Percentiles rank a stretch among this genome's conserved stretches.
phyloP scores from a whole-genome alignment of 2,797 vertebrate genomes.

The Scolopax rusticola region DNA sequence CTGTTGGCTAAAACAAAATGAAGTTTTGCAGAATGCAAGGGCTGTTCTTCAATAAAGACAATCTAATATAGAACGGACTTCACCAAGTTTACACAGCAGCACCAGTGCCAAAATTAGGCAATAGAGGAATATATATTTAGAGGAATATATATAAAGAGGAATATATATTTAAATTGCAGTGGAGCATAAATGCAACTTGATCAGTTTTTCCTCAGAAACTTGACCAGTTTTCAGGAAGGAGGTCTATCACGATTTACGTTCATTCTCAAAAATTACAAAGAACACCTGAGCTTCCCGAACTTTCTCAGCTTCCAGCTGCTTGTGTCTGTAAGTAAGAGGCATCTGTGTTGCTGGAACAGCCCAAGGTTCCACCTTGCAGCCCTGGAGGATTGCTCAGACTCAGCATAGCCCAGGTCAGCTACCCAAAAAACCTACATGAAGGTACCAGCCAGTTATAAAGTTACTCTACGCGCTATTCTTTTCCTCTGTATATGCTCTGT shows the following conservation, averaged over 20 bases:
- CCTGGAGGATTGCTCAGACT: neutral
- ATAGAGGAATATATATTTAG: neutral
- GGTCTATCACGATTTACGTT: neutral
- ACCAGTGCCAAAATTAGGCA: neutral
- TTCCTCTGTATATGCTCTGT: neutral
- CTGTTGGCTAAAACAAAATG: neutral
- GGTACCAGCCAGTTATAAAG: neutral
- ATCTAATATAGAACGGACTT: neutral
- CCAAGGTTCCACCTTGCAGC: neutral
- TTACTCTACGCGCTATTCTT: neutral
- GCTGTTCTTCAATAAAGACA: neutral
- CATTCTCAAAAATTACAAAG: neutral
- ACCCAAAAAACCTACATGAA: neutral
- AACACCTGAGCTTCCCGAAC: neutral
- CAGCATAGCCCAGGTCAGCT: neutral
- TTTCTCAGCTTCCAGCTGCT: neutral
- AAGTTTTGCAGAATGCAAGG: neutral
- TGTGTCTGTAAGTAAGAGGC: neutral
- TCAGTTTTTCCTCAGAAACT: neutral
- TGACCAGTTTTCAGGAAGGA: neutral
- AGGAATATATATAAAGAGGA: neutral
- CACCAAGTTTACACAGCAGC: neutral
- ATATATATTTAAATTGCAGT: neutral
- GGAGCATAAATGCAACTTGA: neutral
- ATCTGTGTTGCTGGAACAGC: neutral